Percentiles rank a stretch among this genome's conserved stretches.
Evolutionary conservation across 2,888 invertebrate species (phyloP).

Genomic region (Schrankia costaestrigalis): DNA sequence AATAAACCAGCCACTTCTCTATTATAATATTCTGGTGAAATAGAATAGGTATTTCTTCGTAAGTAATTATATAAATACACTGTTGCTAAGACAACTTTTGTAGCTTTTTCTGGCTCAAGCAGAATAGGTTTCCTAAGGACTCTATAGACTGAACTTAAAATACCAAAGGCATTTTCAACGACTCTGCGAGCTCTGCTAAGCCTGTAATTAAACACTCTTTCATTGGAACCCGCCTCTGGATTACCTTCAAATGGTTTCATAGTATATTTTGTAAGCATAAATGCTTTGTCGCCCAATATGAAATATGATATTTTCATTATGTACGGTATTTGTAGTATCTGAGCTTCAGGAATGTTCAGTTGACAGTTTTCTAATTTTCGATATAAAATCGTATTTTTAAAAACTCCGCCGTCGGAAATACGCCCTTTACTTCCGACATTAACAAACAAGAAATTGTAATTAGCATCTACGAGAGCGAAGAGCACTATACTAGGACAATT

Average conservation of each 20-base stretch:
- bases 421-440: conserved; percentile 11
- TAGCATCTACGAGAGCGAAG: background rate
- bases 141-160: conserved; percentile 17
- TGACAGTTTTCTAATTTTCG: conserved; percentile 16
- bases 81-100: conserved; percentile 15
- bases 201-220: conserved; percentile 31
- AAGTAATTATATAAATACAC: conserved; percentile 23
- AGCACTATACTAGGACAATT: background rate
- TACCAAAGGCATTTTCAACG: conserved; percentile 18
- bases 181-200: conserved; percentile 23
- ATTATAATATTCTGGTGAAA: conserved; percentile 16
- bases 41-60: conserved; percentile 13
- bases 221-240: conserved; percentile 10
- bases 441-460: background rate
- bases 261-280: conserved; percentile 12
- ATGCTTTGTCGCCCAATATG: conserved; percentile 17
- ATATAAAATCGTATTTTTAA: conserved; percentile 24
- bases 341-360: conserved; percentile 16
- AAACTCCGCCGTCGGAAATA: conserved; percentile 27
- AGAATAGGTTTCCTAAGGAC: conserved; percentile 15
- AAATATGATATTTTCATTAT: conserved; percentile 8
- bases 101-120: conserved; percentile 16
- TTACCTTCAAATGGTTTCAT: conserved; percentile 19
- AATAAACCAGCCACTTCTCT: conserved; percentile 14
- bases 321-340: conserved; percentile 28